These are phyloP conservation scores for Orthosia incerta DNA, from an alignment of 2,888 invertebrate genomes.

Conservation along the genomic window DNA sequence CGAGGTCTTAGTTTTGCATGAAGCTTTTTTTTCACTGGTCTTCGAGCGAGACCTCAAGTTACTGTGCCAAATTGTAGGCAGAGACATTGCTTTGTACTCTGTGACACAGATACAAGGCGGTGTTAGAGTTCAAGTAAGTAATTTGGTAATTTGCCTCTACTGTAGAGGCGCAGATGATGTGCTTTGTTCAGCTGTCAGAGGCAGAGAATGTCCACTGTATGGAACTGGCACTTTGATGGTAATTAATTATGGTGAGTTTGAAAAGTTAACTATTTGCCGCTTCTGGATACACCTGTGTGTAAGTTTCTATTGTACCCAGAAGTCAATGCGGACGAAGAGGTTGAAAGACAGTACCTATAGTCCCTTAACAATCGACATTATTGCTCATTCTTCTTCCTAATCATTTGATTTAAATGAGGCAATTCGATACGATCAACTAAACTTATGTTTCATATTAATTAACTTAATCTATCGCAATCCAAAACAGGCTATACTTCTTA, in stretches of 20 bases:
- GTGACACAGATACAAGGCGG: background rate
- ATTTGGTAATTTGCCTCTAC: background rate
- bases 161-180: background rate
- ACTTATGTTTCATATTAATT: background rate
- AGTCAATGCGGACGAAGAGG: background rate
- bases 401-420: background rate
- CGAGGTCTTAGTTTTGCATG: too few species aligned
- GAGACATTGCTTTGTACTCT: conserved; percentile 8
- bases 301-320: background rate
- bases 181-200: conserved; percentile 1
- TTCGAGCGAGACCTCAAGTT: background rate
- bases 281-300: background rate
- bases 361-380: background rate
- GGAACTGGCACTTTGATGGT: background rate
- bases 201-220: background rate
- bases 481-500: background rate
- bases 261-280: background rate
- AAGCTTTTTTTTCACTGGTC: background rate
- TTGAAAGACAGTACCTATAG: background rate
- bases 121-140: background rate
- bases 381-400: background rate
- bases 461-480: background rate
- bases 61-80: background rate
- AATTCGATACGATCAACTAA: background rate
- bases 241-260: background rate